Conservation (phyloP, 1,140 invertebrate species). For the Eupeodes corollae region DNA sequence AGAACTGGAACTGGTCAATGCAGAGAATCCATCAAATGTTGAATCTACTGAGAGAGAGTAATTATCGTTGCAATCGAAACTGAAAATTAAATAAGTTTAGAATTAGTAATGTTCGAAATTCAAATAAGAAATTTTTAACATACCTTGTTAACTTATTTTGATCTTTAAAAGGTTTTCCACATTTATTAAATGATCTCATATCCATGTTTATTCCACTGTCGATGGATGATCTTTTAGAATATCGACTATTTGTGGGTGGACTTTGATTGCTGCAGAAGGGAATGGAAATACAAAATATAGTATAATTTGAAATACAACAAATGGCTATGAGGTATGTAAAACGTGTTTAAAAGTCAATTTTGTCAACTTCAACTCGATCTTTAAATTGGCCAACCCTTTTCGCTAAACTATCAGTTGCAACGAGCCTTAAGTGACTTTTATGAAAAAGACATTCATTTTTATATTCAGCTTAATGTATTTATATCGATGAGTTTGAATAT, state of each 20-base stretch:
- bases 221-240: conserved; percentile 67
- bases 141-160: conserved; percentile 43
- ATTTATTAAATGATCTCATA: conserved; percentile 19
- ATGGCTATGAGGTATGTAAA: not conserved
- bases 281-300: not conserved
- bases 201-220: conserved; percentile 75
- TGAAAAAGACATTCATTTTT: no score
- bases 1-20: conserved; percentile 15
- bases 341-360: not conserved
- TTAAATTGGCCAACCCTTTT: no score
- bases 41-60: conserved; percentile 31
- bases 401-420: no score
- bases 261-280: conserved; percentile 34
- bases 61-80: conserved; percentile 26
- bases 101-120: not conserved
- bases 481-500: no score
- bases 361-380: no score
- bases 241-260: conserved; percentile 38
- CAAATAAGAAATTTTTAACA: not conserved
- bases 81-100: conserved; percentile 3
- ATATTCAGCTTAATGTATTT: no score
- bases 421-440: no score
- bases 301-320: not conserved
- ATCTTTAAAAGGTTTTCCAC: conserved; percentile 22
- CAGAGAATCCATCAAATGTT: conserved; percentile 34